Percentiles rank a stretch among this genome's conserved stretches.
Evolutionary conservation across 92 coral and sea anemone species (phyloP).

Genomic region (Siderastrea siderea): DNA sequence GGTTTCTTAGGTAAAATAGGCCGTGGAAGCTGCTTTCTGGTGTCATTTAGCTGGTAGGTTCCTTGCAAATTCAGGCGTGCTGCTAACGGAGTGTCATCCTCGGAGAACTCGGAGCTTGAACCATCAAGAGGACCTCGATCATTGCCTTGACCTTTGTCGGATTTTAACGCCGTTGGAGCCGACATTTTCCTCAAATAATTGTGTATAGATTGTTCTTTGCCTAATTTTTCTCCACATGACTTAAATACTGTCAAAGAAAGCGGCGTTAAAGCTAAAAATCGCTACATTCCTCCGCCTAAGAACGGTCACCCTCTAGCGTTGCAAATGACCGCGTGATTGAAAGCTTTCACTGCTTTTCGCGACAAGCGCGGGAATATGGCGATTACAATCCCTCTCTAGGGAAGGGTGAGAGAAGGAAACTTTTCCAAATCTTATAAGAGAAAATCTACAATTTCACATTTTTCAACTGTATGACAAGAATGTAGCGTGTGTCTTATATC

Average conservation of each 20-base stretch:
- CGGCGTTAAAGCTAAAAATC: not conserved
- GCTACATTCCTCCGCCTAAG: not conserved
- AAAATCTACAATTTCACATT: not conserved
- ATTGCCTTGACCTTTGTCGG: conserved; percentile 28
- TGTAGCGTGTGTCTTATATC: not conserved
- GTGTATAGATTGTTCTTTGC: not conserved
- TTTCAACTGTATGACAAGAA: not conserved
- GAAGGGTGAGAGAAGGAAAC: not conserved
- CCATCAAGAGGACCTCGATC: not conserved
- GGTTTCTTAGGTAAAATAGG: conserved; percentile 53
- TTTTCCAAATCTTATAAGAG: not conserved
- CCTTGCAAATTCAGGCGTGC: conserved; percentile 48
- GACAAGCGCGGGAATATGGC: conserved; percentile 38
- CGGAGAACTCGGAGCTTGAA: conserved; percentile 68
- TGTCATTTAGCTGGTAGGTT: not conserved
- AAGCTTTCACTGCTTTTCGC: not conserved
- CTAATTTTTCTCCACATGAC: conserved; percentile 38
- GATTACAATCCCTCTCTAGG: not conserved
- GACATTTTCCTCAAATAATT: conserved; percentile 36
- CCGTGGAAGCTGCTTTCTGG: conserved; percentile 20
- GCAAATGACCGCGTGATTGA: conserved; percentile 23
- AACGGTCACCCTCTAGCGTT: not conserved
- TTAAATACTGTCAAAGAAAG: not conserved
- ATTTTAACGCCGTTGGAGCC: conserved; percentile 43
- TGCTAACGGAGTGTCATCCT: conserved; percentile 72